Evolutionary conservation across 1,140 invertebrate species (phyloP).

Genomic region (Stegodyphus mimosarum): DNA sequence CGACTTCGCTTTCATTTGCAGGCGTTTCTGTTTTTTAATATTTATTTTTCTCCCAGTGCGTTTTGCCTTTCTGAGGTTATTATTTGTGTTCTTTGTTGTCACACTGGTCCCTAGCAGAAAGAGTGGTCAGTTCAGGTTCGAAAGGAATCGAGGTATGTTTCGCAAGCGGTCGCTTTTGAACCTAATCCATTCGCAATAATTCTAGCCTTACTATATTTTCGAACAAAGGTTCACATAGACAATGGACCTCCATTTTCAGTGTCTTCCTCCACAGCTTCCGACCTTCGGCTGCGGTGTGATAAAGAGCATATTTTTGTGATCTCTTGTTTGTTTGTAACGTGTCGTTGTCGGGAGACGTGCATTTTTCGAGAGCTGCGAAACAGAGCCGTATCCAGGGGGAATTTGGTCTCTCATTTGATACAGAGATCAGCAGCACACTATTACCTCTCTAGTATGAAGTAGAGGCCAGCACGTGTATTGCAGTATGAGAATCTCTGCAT

Average conservation of each 20-base stretch:
- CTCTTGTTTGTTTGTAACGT: slow-evolving; percentile 23
- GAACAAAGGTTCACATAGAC: slow-evolving; percentile 8
- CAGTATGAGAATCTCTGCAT: too few relatives aligned
- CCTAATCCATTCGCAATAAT: slow-evolving; percentile 19
- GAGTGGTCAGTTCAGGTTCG: neutral
- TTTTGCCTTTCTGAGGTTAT: slow-evolving; percentile 35
- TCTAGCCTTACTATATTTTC: slow-evolving; percentile 41
- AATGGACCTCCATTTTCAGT: slow-evolving; percentile 6
- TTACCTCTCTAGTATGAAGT: too few relatives aligned
- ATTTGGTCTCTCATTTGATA: too few relatives aligned
- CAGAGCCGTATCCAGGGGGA: neutral
- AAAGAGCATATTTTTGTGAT: slow-evolving; percentile 54
- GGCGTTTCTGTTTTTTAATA: neutral
- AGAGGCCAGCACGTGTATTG: too few relatives aligned
- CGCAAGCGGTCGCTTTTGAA: neutral
- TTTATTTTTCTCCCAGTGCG: slow-evolving; percentile 16
- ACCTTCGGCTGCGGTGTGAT: slow-evolving; percentile 40
- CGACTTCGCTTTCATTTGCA: neutral
- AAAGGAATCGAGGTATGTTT: neutral
- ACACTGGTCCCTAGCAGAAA: neutral
- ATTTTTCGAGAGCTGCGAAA: neutral
- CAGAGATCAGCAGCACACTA: too few relatives aligned
- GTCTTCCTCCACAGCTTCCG: slow-evolving; percentile 41
- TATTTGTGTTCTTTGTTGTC: neutral
- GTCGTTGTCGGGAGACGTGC: slow-evolving; percentile 13